Conservation (phyloP, 2,888 invertebrate genomes). For the Trissolcus japonicus region DNA sequence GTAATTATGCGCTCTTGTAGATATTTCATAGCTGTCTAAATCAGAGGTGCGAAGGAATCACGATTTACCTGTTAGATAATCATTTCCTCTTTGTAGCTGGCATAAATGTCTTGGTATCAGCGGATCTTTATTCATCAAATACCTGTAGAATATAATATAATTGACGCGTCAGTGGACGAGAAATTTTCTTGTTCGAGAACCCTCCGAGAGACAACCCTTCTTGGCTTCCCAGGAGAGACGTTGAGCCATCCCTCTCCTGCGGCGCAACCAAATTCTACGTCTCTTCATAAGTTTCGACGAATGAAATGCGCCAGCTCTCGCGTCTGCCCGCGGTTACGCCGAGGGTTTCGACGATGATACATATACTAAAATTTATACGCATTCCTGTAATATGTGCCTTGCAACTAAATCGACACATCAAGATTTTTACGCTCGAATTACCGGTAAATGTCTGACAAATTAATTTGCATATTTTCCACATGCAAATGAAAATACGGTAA, state of each 20-base stretch:
- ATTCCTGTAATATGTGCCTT: slow-evolving; percentile 15
- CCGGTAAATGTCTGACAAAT: slow-evolving; percentile 14
- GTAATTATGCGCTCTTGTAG: slow-evolving; percentile 35
- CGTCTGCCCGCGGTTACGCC: slow-evolving; percentile 10
- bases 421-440: slow-evolving; percentile 32
- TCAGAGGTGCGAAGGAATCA: slow-evolving; percentile 18
- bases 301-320: slow-evolving; percentile 38
- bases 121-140: slow-evolving; percentile 50
- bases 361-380: slow-evolving; percentile 16
- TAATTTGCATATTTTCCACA: slow-evolving; percentile 28
- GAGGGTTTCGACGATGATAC: slow-evolving; percentile 21
- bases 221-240: slow-evolving; percentile 46
- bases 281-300: slow-evolving; percentile 52
- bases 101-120: slow-evolving; percentile 26
- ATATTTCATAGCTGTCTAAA: slow-evolving; percentile 34
- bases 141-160: slow-evolving; percentile 49
- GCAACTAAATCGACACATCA: slow-evolving; percentile 27
- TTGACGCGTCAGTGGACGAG: slow-evolving; percentile 43
- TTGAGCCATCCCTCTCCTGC: slow-evolving; percentile 43
- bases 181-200: slow-evolving; percentile 38
- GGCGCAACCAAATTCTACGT: slow-evolving; percentile 44
- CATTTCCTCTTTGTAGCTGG: slow-evolving; percentile 32
- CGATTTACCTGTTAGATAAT: slow-evolving; percentile 39
- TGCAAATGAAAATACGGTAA: slow-evolving; percentile 13
- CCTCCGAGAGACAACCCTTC: slow-evolving; percentile 32